Conservation (phyloP, 2,888 invertebrate species). For the Chalcosyrphus nemorum region DNA sequence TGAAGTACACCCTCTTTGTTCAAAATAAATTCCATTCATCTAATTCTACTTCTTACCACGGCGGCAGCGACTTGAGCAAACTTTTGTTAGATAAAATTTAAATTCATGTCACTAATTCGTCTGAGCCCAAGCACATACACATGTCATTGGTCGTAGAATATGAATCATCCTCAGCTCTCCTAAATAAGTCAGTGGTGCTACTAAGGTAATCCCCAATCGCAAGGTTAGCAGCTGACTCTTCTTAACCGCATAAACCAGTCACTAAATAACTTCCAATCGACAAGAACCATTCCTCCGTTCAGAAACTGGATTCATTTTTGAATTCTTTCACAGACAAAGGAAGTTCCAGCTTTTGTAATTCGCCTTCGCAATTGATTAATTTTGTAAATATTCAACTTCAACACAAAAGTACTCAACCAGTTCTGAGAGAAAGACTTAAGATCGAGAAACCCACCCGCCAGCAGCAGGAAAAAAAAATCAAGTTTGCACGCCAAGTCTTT, state of each 20-base stretch:
- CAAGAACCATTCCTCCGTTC: background rate
- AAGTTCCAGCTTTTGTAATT: background rate
- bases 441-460: no score
- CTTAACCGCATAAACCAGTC: background rate
- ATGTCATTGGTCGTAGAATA: background rate
- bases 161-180: constrained; percentile 17
- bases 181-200: background rate
- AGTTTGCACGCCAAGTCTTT: constrained; percentile 63
- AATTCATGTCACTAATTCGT: background rate
- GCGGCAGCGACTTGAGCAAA: no score
- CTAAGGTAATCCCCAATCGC: constrained; percentile 42
- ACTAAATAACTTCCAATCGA: background rate
- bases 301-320: constrained; percentile 12
- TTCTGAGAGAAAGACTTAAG: constrained; percentile 14
- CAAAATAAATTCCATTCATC: no score
- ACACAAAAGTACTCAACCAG: constrained; percentile 31
- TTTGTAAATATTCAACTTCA: constrained; percentile 26
- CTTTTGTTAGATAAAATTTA: no score
- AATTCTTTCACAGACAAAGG: constrained; percentile 24
- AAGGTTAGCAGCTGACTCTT: background rate
- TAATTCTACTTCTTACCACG: no score
- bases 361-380: constrained; percentile 32
- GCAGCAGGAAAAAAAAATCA: constrained; percentile 8
- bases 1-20: no score
- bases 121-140: background rate